These are phyloP conservation scores for Ciona savignyi DNA, from an alignment of 23 tunicate genomes.

Conservation along the genomic window DNA sequence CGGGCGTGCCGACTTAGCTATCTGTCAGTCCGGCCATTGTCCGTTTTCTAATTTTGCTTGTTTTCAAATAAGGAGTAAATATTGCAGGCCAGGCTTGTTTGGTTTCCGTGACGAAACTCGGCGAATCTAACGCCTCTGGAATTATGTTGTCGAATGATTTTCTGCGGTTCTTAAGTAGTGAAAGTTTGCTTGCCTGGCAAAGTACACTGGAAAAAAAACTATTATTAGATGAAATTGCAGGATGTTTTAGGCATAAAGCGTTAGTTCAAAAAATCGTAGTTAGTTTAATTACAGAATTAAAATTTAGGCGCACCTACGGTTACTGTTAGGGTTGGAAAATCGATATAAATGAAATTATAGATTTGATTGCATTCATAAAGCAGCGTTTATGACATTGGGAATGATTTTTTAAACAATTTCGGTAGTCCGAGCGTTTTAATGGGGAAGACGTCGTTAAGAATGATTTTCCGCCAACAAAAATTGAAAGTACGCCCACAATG, in stretches of 20 bases:
- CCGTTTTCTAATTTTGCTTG: not conserved
- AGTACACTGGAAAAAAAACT: too few relatives aligned
- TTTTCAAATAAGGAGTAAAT: not conserved
- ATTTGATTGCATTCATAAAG: not conserved
- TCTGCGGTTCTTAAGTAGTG: too few relatives aligned
- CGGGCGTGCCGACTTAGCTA: not conserved
- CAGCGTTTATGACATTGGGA: not conserved
- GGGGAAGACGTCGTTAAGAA: not conserved
- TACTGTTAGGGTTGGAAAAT: too few relatives aligned
- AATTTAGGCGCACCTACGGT: too few relatives aligned
- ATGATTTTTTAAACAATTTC: not conserved
- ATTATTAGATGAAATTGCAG: too few relatives aligned
- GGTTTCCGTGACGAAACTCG: not conserved
- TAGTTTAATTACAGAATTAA: too few relatives aligned
- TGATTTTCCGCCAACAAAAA: not conserved
- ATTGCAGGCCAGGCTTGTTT: not conserved
- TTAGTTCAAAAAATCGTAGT: too few relatives aligned
- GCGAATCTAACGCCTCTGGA: not conserved
- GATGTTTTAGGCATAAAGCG: too few relatives aligned
- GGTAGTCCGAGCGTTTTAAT: not conserved
- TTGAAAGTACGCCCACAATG: not conserved
- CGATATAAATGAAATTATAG: too few relatives aligned
- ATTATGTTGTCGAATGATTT: not conserved
- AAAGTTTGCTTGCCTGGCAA: too few relatives aligned
- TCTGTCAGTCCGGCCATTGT: not conserved